A percentile compares a stretch with the other conserved stretches of the same genome.
These are phyloP conservation scores for Eupithecia centaureata DNA, from an alignment of 2,888 invertebrate genomes.

Conservation along the genomic window DNA sequence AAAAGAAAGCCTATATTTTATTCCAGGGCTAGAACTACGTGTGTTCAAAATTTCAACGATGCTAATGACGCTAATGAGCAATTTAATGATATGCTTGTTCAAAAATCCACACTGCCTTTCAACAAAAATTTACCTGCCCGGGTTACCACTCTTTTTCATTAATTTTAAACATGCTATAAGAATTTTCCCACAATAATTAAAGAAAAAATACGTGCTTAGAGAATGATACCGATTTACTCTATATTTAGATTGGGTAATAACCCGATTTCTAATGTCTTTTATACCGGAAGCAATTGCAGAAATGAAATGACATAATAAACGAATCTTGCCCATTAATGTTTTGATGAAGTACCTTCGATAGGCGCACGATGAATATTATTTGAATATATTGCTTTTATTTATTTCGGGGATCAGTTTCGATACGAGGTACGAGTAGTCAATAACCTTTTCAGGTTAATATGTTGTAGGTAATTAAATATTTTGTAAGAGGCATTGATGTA, in stretches of 20 bases:
- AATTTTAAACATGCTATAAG: background rate
- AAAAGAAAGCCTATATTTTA: too few relatives aligned
- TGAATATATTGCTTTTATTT: background rate
- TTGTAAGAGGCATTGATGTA: too few relatives aligned
- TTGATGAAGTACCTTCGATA: conserved; percentile 1
- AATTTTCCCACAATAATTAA: conserved; percentile 4
- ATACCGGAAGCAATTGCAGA: conserved; percentile 32
- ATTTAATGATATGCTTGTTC: background rate
- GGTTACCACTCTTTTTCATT: background rate
- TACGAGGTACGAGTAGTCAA: background rate
- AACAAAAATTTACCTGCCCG: background rate
- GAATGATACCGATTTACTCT: conserved; percentile 20
- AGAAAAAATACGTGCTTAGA: conserved; percentile 22
- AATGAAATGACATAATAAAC: conserved; percentile 26
- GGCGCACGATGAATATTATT: background rate
- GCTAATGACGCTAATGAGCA: too few relatives aligned
- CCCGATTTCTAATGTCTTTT: conserved; percentile 31
- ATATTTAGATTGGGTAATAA: conserved; percentile 29
- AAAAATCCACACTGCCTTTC: background rate
- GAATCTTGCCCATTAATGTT: background rate
- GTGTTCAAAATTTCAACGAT: too few relatives aligned
- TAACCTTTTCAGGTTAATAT: background rate
- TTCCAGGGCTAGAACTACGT: too few relatives aligned
- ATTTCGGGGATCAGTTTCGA: background rate
- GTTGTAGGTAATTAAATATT: too few relatives aligned